Conservation (phyloP, 1,140 invertebrate genomes). For the Meteorus sp. region DNA sequence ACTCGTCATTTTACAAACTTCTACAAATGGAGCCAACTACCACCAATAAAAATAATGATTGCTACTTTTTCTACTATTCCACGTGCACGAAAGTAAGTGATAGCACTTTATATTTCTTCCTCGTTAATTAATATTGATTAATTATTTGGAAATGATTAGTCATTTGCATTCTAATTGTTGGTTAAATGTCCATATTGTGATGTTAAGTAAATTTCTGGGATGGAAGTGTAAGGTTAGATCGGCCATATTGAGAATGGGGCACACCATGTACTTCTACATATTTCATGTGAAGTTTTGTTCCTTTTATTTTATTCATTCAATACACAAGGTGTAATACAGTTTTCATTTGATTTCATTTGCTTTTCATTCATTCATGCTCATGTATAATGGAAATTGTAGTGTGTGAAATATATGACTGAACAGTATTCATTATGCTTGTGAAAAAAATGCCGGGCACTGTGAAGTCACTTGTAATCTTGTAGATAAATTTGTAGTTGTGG, state of each 20-base stretch:
- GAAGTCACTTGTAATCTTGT: too few relatives aligned
- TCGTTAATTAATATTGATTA: background rate
- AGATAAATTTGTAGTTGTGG: too few relatives aligned
- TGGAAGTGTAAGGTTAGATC: conserved; percentile 51
- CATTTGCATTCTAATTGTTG: conserved; percentile 37
- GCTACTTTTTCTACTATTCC: conserved; percentile 84
- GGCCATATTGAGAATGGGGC: conserved; percentile 54
- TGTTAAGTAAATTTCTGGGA: conserved; percentile 6
- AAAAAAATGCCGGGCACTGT: too few relatives aligned
- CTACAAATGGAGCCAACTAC: conserved; percentile 55
- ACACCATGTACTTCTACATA: conserved; percentile 3
- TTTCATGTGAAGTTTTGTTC: too few relatives aligned
- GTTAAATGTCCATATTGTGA: conserved; percentile 22
- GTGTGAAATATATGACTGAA: too few relatives aligned
- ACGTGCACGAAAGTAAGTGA: conserved; percentile 76
- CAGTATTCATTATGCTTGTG: too few relatives aligned
- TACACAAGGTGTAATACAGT: background rate
- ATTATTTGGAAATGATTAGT: background rate
- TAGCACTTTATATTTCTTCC: conserved; percentile 19
- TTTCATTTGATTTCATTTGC: background rate
- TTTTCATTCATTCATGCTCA: background rate
- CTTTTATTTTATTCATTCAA: conserved; percentile 1
- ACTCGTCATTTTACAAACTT: conserved; percentile 52
- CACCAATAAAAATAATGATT: conserved; percentile 75
- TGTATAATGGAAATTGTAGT: background rate